These are phyloP conservation scores for Periophthalmodon schlosseri DNA, from an alignment of 2,113 vertebrate species.

Conservation along the genomic window DNA sequence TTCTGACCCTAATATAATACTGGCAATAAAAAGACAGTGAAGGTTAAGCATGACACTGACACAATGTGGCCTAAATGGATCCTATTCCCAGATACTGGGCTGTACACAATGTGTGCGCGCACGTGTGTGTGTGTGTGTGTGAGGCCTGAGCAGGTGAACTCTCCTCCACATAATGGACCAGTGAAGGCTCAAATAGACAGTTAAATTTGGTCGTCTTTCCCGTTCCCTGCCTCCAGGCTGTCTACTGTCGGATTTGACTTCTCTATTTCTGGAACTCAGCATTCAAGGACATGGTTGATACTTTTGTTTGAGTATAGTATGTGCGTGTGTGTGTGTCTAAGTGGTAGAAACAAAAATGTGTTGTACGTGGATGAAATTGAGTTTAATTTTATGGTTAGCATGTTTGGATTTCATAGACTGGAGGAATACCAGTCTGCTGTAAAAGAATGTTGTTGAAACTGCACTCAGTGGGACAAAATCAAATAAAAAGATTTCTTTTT, in stretches of 20 bases:
- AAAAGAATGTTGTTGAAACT: neutral
- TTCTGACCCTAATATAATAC: neutral
- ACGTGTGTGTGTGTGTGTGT: too few relatives aligned
- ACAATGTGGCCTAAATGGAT: too few relatives aligned
- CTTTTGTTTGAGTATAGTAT: constrained; percentile 16
- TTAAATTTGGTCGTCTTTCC: constrained; percentile 51
- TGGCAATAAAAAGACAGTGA: too few relatives aligned
- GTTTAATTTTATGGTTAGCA: neutral
- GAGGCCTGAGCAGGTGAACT: constrained; percentile 23
- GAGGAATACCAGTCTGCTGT: neutral
- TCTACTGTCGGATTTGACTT: constrained; percentile 49
- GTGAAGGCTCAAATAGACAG: constrained; percentile 19
- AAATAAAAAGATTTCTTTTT: neutral
- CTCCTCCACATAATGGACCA: neutral
- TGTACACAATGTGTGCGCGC: neutral
- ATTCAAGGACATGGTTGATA: constrained; percentile 36
- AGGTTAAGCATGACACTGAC: too few relatives aligned
- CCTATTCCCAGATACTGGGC: too few relatives aligned
- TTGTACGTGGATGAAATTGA: neutral
- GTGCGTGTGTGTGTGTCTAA: constrained; percentile 10
- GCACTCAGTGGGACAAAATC: neutral
- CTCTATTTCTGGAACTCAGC: constrained; percentile 48
- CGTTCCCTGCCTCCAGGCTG: constrained; percentile 55
- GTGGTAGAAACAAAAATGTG: neutral
- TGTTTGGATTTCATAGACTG: neutral